Conservation (phyloP, 2,113 vertebrate species). For the Myanophis thanlyinensis region DNA sequence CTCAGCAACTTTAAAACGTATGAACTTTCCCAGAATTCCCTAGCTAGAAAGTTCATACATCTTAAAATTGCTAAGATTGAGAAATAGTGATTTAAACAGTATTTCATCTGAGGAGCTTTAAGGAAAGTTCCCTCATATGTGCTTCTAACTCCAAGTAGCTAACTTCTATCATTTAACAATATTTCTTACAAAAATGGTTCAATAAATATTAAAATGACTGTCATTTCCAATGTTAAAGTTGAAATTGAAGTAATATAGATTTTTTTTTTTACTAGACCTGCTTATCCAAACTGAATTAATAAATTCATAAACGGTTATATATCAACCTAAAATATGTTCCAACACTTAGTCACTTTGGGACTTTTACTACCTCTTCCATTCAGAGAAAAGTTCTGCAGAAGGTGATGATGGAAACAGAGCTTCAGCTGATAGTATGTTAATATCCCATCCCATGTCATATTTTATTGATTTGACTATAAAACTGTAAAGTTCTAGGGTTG, state of each 20-base stretch:
- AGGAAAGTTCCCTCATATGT: not conserved
- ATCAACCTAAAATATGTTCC: not conserved
- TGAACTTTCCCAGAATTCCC: not conserved
- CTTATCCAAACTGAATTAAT: not conserved
- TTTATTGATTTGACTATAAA: constrained; percentile 35
- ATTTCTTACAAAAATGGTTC: constrained; percentile 19
- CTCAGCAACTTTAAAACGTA: not conserved
- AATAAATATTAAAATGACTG: constrained; percentile 35
- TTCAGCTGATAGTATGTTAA: constrained; percentile 9
- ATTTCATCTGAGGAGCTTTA: not conserved
- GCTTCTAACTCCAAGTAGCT: not conserved
- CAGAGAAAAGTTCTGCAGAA: constrained; percentile 8
- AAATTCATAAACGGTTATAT: not conserved
- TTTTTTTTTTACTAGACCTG: constrained; percentile 17
- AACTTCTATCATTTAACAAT: not conserved
- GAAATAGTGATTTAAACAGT: not conserved
- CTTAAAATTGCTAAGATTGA: not conserved
- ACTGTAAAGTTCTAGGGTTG: constrained; percentile 50
- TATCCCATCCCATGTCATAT: constrained; percentile 15
- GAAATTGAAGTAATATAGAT: constrained; percentile 8
- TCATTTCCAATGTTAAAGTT: constrained; percentile 8
- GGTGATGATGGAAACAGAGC: not conserved
- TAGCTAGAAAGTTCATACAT: not conserved
- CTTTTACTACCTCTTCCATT: not conserved
- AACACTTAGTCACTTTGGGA: not conserved